These are phyloP conservation scores for Helicoverpa armigera DNA, from an alignment of 1,140 invertebrate genomes.

Conservation along the genomic window DNA sequence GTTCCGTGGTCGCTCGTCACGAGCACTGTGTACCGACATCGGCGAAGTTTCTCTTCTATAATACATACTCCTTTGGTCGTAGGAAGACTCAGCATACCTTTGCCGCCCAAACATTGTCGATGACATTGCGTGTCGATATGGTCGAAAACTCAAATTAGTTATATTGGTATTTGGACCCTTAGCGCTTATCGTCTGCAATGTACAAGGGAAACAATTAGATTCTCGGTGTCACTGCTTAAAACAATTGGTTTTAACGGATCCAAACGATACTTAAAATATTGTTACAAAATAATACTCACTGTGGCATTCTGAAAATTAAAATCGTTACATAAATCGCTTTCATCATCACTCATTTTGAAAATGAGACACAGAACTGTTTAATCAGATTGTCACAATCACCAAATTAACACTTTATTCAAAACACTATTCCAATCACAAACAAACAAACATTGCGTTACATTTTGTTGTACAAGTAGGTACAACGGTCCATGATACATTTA, in stretches of 20 bases:
- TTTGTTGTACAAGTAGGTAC: too few species aligned
- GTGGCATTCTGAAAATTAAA: slow-evolving; percentile 57
- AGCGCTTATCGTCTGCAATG: slow-evolving; percentile 62
- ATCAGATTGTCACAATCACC: too few species aligned
- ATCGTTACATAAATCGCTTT: slow-evolving; percentile 54
- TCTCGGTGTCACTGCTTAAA: neutral
- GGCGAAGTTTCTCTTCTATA: slow-evolving; percentile 69
- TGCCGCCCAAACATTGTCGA: slow-evolving; percentile 59
- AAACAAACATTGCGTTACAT: too few species aligned
- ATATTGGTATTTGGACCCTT: slow-evolving; percentile 63
- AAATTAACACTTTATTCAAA: too few species aligned
- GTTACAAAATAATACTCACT: slow-evolving; percentile 46
- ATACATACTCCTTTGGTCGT: slow-evolving; percentile 65
- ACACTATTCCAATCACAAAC: too few species aligned
- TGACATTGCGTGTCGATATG: slow-evolving; percentile 50
- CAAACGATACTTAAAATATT: neutral
- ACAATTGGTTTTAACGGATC: neutral
- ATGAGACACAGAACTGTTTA: neutral
- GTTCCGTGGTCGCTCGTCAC: slow-evolving; percentile 57
- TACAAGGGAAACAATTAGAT: neutral
- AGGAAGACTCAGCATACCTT: slow-evolving; percentile 55
- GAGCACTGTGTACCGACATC: slow-evolving; percentile 69
- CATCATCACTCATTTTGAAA: slow-evolving; percentile 60
- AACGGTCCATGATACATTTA: too few species aligned
- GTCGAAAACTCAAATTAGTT: slow-evolving; percentile 58